Base-by-base conservation (phyloP, 2,113 vertebrate genomes). In the Myiozetetes cayanensis region DNA sequence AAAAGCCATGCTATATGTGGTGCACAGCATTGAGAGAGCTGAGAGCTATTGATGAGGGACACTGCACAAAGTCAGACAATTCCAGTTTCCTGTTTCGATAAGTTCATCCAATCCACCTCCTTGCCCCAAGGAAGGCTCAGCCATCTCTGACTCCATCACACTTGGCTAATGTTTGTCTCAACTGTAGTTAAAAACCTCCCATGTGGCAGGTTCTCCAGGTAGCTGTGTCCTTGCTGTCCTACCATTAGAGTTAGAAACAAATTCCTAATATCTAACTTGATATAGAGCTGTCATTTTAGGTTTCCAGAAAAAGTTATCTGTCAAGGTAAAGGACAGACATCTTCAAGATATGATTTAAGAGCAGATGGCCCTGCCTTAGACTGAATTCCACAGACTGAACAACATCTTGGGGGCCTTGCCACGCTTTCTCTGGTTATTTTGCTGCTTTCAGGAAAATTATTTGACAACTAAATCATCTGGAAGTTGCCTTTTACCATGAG, bases 11-110 rank as follows among this genome's bases (percentile, higher is more conserved):
- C 43, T 58, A 3, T 58, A 3, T 14, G 1, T 52, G 49, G 7
- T 56, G 63, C 0, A 1, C 0, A 0, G 31, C 27, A 11, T 0
- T 41, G 63, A 56, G 35, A 47, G 46, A 11, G 65, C 7, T 80
- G 76, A 91, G 49, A 52, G 30, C 44, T 65, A 49, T 8, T 72
- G 30, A 41, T 44, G 70, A 25, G 18, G 50, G 12, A 66, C 20
- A 9, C 25, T 33, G 13, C 4, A 1, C 16, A 31, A 53, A 68
- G 16, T 28, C 65, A 89, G 43, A 58, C 18, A 37, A 39, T 10
- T 83, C 23, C 68, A 28, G 8, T 53, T 66, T 88, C 35, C 19
- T 62, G 7, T 58, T 85, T 80, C 84, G 72, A 79, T 30, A 80
- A 70, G 13, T 10, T 83, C 50, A n/a, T 53, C 49, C 56, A 70